Evolutionary conservation across 2,797 vertebrate species (phyloP).

Genomic region (Protonibea diacanthus): DNA sequence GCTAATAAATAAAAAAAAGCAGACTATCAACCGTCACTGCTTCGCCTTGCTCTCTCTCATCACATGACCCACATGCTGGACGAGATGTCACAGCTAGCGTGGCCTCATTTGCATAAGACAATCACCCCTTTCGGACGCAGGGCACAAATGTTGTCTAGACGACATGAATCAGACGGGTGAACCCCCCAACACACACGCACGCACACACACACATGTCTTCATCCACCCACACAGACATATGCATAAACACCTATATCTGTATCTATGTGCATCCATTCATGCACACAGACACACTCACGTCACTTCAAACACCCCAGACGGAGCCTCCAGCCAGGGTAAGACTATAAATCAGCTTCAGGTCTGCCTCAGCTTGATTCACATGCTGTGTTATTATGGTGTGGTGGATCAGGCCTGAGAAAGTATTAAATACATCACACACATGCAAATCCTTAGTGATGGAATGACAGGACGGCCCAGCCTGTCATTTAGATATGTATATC

Average conservation of each 20-base stretch:
- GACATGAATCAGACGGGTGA: constrained; percentile 89
- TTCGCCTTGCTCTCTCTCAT: constrained; percentile 58
- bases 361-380: constrained; percentile 76
- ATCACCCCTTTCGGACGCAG: constrained; percentile 87
- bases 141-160: constrained; percentile 93
- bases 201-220: background rate
- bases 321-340: constrained; percentile 74
- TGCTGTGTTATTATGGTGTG: constrained; percentile 73
- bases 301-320: constrained; percentile 70
- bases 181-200: constrained; percentile 69
- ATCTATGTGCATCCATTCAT: constrained; percentile 65
- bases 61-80: constrained; percentile 81
- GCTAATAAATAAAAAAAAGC: constrained; percentile 74
- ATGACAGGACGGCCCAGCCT: constrained; percentile 71
- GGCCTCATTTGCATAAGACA: constrained; percentile 92
- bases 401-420: constrained; percentile 90
- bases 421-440: constrained; percentile 94
- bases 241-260: constrained; percentile 73
- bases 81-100: constrained; percentile 82
- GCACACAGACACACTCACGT: constrained; percentile 55
- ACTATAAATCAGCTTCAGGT: constrained; percentile 91
- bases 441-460: constrained; percentile 92
- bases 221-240: constrained; percentile 51
- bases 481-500: constrained; percentile 76
- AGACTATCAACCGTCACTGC: constrained; percentile 77